Conservation (phyloP, 2,888 invertebrate species). For the Lacanobia wlatinum region DNA sequence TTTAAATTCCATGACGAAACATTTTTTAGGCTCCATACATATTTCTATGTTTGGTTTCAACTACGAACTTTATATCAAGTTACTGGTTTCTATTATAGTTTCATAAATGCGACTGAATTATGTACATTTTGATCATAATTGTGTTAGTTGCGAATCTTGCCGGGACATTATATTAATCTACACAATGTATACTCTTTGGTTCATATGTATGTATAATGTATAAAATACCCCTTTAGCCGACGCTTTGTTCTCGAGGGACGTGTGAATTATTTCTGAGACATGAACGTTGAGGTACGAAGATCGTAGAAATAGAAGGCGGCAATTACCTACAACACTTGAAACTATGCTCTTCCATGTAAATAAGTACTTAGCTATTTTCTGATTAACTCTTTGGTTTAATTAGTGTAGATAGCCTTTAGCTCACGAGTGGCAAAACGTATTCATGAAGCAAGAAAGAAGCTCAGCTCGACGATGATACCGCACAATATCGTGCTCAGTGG, state of each 20-base stretch:
- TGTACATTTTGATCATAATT: constrained; percentile 33
- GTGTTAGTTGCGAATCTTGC: constrained; percentile 25
- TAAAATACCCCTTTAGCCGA: constrained; percentile 70
- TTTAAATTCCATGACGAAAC: neutral
- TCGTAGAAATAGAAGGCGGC: constrained; percentile 4
- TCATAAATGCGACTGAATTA: neutral
- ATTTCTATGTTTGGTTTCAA: neutral
- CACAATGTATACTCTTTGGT: constrained; percentile 40
- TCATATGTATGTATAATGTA: constrained; percentile 63
- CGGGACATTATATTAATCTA: constrained; percentile 41
- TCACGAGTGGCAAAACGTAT: no score
- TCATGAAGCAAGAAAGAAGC: no score
- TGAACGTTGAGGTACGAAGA: constrained; percentile 62
- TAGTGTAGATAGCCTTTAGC: no score
- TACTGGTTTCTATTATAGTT: neutral
- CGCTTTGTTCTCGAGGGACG: constrained; percentile 75
- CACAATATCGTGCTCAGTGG: no score
- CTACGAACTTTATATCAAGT: neutral
- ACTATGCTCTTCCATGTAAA: no score
- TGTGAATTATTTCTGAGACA: constrained; percentile 78
- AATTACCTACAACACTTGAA: neutral
- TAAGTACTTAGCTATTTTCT: no score
- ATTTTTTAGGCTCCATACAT: neutral
- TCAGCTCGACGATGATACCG: no score
- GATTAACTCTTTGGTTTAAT: no score